These are phyloP conservation scores for Blastobasis lacticolella DNA, from an alignment of 2,888 invertebrate genomes.

Conservation along the genomic window DNA sequence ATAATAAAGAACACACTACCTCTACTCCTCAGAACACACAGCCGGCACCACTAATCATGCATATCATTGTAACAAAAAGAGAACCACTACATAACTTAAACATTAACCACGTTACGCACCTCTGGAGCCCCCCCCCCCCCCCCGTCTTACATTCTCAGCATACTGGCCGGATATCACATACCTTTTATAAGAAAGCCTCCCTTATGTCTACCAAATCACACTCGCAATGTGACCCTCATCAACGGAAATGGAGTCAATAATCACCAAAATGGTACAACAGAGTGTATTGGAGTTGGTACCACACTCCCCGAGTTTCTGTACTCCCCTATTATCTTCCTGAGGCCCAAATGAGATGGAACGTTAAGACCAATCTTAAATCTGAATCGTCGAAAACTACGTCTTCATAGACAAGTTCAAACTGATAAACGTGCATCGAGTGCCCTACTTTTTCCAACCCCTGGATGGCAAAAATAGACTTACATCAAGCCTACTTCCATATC, in stretches of 20 bases:
- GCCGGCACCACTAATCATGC: background rate
- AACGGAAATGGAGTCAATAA: no score
- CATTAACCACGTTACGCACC: background rate
- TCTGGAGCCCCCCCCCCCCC: no score
- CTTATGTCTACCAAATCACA: background rate
- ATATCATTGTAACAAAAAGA: background rate
- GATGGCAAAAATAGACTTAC: constrained; percentile 15
- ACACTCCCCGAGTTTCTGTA: constrained; percentile 7
- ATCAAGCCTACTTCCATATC: constrained; percentile 14
- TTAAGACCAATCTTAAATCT: constrained; percentile 18
- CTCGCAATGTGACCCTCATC: background rate
- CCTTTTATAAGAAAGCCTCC: constrained; percentile 1
- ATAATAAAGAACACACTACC: background rate
- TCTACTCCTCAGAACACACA: no score
- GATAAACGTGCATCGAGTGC: constrained; percentile 8
- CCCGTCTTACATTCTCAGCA: background rate
- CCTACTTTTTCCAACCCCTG: constrained; percentile 10
- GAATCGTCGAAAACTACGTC: constrained; percentile 8
- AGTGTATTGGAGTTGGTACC: background rate
- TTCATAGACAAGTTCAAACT: constrained; percentile 2
- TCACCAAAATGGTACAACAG: background rate
- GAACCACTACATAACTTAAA: background rate
- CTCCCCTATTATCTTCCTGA: constrained; percentile 11
- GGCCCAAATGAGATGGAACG: constrained; percentile 7
- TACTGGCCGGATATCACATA: background rate